Evolutionary conservation across 2,113 vertebrate genomes (phyloP).

Genomic region (Callaeas wilsoni): DNA sequence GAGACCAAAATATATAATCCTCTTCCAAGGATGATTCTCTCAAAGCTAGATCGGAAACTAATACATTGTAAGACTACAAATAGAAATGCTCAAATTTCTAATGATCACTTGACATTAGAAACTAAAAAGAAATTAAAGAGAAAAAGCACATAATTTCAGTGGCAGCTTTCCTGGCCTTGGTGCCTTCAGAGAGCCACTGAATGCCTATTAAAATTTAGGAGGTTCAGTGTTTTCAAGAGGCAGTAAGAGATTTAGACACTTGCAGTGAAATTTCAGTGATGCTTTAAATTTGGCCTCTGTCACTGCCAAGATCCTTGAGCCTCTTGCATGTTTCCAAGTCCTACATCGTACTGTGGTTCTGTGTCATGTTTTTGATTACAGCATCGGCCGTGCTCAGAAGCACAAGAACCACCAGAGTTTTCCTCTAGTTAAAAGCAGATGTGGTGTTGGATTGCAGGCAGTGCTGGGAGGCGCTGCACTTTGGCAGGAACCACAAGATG

Average conservation of each 20-base stretch:
- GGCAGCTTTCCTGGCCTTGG: neutral
- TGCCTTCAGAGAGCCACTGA: neutral
- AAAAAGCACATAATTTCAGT: neutral
- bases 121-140: neutral
- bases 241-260: neutral
- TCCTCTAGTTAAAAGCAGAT: neutral
- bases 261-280: neutral
- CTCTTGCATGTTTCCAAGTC: neutral
- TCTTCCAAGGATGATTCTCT: neutral
- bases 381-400: neutral
- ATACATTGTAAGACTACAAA: neutral
- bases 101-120: neutral
- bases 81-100: neutral
- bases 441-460: neutral
- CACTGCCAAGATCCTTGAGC: neutral
- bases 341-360: neutral
- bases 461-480: neutral
- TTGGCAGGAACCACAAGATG: neutral
- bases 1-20: neutral
- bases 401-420: neutral
- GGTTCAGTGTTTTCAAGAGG: neutral
- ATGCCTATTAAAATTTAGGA: neutral
- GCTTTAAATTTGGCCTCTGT: neutral
- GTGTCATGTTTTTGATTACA: neutral
- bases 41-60: neutral